A percentile compares a stretch with the other conserved stretches of the same genome.
phyloP scores from a whole-genome alignment of 2,797 vertebrate genomes.

The Aulostomus chinensis region DNA sequence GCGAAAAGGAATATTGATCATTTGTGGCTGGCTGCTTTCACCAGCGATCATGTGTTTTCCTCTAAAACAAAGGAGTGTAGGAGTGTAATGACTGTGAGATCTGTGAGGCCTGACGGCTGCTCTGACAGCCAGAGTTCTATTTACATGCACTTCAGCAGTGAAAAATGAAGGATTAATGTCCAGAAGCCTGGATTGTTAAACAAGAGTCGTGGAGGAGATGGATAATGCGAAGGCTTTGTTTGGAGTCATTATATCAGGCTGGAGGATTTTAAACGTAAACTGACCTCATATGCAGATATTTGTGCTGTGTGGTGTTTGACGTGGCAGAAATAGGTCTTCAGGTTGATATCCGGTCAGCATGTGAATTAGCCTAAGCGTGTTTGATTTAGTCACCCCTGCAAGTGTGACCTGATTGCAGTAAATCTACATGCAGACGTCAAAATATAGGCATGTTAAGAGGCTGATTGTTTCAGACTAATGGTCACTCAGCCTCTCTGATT shows the following conservation, averaged over 20 bases:
- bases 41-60: slow-evolving; percentile 61
- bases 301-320: slow-evolving; percentile 26
- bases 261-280: slow-evolving; percentile 43
- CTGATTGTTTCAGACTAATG: slow-evolving; percentile 85
- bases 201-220: slow-evolving; percentile 23
- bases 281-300: slow-evolving; percentile 50
- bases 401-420: slow-evolving; percentile 78
- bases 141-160: slow-evolving; percentile 65
- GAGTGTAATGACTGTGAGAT: slow-evolving; percentile 63
- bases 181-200: slow-evolving; percentile 64
- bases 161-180: slow-evolving; percentile 77
- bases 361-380: slow-evolving; percentile 65
- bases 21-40: slow-evolving; percentile 51
- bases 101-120: slow-evolving; percentile 63
- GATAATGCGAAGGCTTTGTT: slow-evolving; percentile 55
- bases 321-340: slow-evolving; percentile 68
- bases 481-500: slow-evolving; percentile 78
- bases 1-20: slow-evolving; percentile 54
- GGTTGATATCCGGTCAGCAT: slow-evolving; percentile 65
- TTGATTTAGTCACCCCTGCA: slow-evolving; percentile 55
- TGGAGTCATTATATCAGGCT: slow-evolving; percentile 26
- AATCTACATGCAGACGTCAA: slow-evolving; percentile 73
- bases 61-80: slow-evolving; percentile 75
- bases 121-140: slow-evolving; percentile 63
- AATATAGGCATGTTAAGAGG: slow-evolving; percentile 72